These are phyloP conservation scores for Meleagris gallopavo DNA, from an alignment of 2,113 vertebrate species.

Conservation along the genomic window DNA sequence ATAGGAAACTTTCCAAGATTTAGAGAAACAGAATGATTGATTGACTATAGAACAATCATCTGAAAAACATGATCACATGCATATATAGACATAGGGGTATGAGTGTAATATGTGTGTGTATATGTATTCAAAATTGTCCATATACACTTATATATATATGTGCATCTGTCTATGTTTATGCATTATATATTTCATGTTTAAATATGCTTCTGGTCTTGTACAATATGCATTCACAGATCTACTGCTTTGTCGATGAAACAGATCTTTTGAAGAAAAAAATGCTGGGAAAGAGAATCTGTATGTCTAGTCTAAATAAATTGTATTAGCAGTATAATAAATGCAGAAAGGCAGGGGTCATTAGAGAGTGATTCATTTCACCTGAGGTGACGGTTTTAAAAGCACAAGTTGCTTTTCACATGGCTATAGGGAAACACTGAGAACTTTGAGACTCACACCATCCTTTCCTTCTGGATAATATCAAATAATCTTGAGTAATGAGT, in stretches of 20 bases:
- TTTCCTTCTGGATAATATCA: constrained; percentile 22
- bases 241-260: not conserved
- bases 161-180: not conserved
- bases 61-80: not conserved
- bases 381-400: not conserved
- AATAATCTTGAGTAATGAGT: not conserved
- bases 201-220: not conserved
- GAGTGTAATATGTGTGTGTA: not conserved
- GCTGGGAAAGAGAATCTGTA: not conserved
- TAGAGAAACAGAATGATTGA: not conserved
- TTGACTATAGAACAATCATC: not conserved
- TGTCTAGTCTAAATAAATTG: not conserved
- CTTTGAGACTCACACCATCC: not conserved
- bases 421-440: not conserved
- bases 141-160: not conserved
- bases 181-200: not conserved
- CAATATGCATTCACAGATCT: not conserved
- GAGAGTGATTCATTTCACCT: not conserved
- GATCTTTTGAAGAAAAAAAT: not conserved
- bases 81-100: not conserved
- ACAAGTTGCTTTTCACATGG: not conserved
- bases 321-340: not conserved
- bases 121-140: not conserved
- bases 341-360: not conserved
- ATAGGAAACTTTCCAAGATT: not conserved